These are phyloP conservation scores for Probosciger aterrimus DNA, from an alignment of 2,113 vertebrate genomes.

Conservation along the genomic window DNA sequence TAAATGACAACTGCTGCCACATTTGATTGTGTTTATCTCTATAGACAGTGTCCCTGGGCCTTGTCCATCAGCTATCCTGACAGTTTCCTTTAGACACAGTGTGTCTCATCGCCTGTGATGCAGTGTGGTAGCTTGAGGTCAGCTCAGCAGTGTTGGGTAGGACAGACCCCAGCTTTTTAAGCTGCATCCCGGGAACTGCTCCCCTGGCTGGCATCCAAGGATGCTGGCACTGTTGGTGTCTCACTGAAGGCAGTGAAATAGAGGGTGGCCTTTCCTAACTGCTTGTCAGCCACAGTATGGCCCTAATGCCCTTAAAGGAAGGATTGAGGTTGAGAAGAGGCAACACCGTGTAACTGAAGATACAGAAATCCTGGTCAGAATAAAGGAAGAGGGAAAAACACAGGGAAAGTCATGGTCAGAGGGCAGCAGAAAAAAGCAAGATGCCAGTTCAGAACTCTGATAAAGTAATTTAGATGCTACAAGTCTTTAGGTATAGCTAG, in stretches of 20 bases:
- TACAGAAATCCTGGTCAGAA: neutral
- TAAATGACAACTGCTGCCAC: conserved; percentile 40
- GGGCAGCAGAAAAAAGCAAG: neutral
- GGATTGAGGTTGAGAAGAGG: neutral
- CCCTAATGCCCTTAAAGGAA: neutral
- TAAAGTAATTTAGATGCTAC: neutral
- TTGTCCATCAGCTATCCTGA: neutral
- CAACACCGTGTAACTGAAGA: neutral
- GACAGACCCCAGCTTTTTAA: neutral
- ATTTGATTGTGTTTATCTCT: conserved; percentile 40
- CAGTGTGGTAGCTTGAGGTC: neutral
- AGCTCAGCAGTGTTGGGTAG: neutral
- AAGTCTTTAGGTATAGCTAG: neutral
- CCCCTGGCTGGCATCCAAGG: neutral
- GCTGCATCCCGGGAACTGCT: neutral
- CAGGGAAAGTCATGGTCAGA: neutral
- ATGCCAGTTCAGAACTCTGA: neutral
- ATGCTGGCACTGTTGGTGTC: neutral
- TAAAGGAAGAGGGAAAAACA: neutral
- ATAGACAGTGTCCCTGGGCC: neutral
- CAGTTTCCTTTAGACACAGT: neutral
- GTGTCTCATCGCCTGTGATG: neutral
- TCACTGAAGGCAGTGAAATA: neutral
- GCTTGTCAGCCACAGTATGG: neutral
- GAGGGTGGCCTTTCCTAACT: neutral